Evolutionary conservation across 2,797 vertebrate genomes (phyloP), one percentile per base, ranked within the genome.

Genomic region (Lacerta bilineata): DNA sequence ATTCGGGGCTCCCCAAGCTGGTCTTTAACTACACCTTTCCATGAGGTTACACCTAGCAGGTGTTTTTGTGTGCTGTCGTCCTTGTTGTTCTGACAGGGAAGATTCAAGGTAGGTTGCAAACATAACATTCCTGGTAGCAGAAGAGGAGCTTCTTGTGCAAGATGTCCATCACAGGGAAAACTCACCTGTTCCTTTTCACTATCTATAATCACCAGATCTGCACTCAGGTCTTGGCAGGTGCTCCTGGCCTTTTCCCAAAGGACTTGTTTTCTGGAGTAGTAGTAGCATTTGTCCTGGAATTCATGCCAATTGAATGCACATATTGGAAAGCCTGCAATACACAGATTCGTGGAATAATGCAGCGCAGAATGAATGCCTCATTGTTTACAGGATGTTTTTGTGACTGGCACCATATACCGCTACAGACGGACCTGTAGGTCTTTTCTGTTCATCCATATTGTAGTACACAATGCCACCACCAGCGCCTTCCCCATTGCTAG

Each of bases 281-380:
- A 64, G 72, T 77, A 77, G 55, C 84, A 85, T 78, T 85, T 85
- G 55, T 66, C 29, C 36, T 78, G 59, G 20, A 85, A 85, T 3
- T 20, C 39, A 13, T 23, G 18, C 84, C 84, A 85, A 2, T 43
- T 10, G 61, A 13, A 13, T 11, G 59, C 50, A 15, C 84, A 85
- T n/a, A 59, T 43, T 43, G 74, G 39, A 23, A 77, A 77, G 20
- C 84, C 84, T 85, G 41, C 27, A 66, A 78, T 11, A 85, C 59
- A 85, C 17, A 18, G 59, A 85, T 39, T 29, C 17, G n/a, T 66
- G 27, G 9, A 64, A 66, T n/a, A 46, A 77, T 66, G 27, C 39
- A 78, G 27, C 55, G 13, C 18, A 41, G 36, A 46, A 33, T 39
- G 3, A 77, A 77, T 64, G 72, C 43, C n/a, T 36, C 74, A n/a